phyloP scores from a whole-genome alignment of 1,140 invertebrate species.

The Periplaneta americana region DNA sequence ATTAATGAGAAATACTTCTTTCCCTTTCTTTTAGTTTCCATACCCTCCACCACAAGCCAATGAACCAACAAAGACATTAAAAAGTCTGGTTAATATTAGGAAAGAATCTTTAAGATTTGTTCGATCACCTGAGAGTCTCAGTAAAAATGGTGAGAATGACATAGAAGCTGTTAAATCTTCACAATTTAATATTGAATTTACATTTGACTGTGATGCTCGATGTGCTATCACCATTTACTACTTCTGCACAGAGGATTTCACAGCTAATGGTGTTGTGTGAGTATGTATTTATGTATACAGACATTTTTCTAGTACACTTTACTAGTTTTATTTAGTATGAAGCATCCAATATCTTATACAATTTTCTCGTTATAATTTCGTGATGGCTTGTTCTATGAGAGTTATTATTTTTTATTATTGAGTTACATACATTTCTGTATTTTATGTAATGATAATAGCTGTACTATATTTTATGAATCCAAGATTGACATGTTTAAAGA shows the following conservation, averaged over 20 bases:
- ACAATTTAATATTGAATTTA: constrained; percentile 93
- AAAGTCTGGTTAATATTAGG: constrained; percentile 92
- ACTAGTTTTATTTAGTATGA: too few species aligned
- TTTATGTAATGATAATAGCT: too few species aligned
- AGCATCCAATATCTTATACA: too few species aligned
- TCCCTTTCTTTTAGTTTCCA: constrained; percentile 79
- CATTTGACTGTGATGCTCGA: constrained; percentile 91
- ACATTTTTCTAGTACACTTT: too few species aligned
- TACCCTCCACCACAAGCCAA: constrained; percentile 94
- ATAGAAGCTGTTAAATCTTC: constrained; percentile 51
- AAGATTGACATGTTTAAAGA: too few species aligned
- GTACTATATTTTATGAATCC: too few species aligned
- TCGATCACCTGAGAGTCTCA: constrained; percentile 41
- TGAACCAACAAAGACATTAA: constrained; percentile 94
- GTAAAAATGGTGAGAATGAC: constrained; percentile 41
- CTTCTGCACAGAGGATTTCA: constrained; percentile 90
- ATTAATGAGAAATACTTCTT: background rate
- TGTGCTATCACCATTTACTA: constrained; percentile 94
- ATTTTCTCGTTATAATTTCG: too few species aligned
- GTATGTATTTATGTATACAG: constrained; percentile 36
- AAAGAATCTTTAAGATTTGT: constrained; percentile 94
- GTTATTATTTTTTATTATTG: too few species aligned
- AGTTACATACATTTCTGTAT: too few species aligned
- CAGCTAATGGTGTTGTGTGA: constrained; percentile 67
- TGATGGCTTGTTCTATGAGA: too few species aligned